Conservation (phyloP, 2,888 invertebrate genomes). For the Octodonta nipae region DNA sequence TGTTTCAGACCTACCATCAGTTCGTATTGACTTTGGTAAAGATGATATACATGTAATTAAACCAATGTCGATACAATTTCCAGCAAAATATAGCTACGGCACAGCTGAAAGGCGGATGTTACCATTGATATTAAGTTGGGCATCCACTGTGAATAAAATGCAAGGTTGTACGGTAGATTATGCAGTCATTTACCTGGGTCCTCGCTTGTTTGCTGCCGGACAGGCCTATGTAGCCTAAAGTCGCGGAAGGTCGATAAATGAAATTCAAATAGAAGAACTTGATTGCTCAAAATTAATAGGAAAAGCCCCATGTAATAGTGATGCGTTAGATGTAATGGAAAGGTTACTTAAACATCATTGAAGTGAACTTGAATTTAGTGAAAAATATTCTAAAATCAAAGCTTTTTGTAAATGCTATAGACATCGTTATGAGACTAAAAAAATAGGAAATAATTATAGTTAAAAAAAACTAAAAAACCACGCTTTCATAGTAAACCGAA, state of each 20-base stretch:
- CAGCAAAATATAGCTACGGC: constrained; percentile 4
- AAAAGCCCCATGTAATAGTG: no score
- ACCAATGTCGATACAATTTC: constrained; percentile 4
- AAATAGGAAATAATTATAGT: no score
- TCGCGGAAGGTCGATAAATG: constrained; percentile 16
- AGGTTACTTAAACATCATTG: no score
- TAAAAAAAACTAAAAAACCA: no score
- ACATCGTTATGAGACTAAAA: no score
- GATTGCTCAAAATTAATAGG: no score
- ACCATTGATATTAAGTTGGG: constrained; percentile 10
- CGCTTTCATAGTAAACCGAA: no score
- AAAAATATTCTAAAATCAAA: no score
- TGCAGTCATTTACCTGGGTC: constrained; percentile 3
- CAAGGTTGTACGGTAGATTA: constrained; percentile 14
- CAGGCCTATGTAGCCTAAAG: constrained; percentile 23
- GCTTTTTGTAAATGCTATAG: no score
- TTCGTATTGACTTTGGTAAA: constrained; percentile 6
- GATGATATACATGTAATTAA: constrained; percentile 3
- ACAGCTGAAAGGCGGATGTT: constrained; percentile 4
- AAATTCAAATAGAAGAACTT: constrained; percentile 18
- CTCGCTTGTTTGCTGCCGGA: constrained; percentile 15
- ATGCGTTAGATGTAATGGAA: no score
- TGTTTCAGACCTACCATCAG: constrained; percentile 6
- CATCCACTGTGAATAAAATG: constrained; percentile 15
- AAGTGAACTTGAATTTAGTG: no score